phyloP scores from a whole-genome alignment of 2,113 vertebrate genomes.

The Columba janthina region DNA sequence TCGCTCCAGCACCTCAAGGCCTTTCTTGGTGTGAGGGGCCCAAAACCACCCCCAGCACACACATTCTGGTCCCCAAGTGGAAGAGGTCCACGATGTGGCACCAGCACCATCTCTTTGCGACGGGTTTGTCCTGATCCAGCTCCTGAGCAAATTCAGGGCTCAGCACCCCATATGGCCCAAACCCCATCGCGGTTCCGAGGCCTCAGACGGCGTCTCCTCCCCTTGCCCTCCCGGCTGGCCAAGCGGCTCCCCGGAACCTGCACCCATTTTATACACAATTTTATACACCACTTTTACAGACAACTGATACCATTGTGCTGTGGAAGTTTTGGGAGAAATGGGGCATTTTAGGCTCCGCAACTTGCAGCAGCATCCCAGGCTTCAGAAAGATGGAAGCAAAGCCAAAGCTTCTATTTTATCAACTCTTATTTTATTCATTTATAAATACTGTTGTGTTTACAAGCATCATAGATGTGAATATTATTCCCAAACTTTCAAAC shows the following conservation, averaged over 20 bases:
- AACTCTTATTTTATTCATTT: slow-evolving; percentile 79
- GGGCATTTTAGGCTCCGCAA: neutral
- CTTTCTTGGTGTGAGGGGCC: no score
- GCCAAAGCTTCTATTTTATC: slow-evolving; percentile 68
- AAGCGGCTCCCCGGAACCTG: no score
- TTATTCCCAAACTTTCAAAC: slow-evolving; percentile 80
- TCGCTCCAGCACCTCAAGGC: no score
- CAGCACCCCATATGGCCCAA: neutral
- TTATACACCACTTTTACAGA: neutral
- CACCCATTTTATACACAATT: no score
- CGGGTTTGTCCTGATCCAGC: neutral
- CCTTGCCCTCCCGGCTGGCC: no score
- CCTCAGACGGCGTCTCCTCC: no score
- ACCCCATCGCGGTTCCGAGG: rapidly evolving
- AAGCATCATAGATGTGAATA: slow-evolving; percentile 81
- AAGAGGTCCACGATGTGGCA: no score
- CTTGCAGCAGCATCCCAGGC: neutral
- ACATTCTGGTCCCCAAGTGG: no score
- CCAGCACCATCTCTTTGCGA: no score
- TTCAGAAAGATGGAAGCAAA: slow-evolving; percentile 14
- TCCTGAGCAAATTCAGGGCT: neutral
- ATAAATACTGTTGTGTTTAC: slow-evolving; percentile 85
- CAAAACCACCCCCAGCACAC: no score
- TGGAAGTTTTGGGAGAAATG: rapidly evolving
- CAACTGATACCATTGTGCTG: rapidly evolving